Conservation (phyloP, 1,140 invertebrate genomes). For the Brachionus koreanus region DNA sequence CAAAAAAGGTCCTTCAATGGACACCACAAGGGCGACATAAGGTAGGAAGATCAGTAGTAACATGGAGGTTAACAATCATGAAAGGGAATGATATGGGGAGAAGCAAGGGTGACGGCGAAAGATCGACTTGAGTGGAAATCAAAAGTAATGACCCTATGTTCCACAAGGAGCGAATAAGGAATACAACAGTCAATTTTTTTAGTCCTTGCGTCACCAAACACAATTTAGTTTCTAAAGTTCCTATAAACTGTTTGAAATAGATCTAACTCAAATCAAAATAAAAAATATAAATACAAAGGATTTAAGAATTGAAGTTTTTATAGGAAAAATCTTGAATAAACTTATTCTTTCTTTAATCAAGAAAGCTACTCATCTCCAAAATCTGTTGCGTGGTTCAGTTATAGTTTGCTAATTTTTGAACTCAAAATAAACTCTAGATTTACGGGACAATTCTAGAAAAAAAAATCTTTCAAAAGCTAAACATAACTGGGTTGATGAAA, state of each 20-base stretch:
- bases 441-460: not conserved
- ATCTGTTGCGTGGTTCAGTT: not conserved
- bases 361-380: not conserved
- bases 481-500: not conserved
- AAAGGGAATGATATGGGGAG: too few species aligned
- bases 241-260: not conserved
- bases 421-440: not conserved
- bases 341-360: not conserved
- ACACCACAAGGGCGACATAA: too few species aligned
- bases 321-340: not conserved
- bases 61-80: too few species aligned
- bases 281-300: not conserved
- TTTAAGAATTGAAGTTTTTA: not conserved
- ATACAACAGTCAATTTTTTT: not conserved
- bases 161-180: too few species aligned
- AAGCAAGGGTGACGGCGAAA: too few species aligned
- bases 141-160: too few species aligned
- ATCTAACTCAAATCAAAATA: not conserved
- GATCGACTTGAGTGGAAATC: too few species aligned
- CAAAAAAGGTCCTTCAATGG: too few species aligned
- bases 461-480: not conserved
- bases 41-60: too few species aligned
- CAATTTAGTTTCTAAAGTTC: not conserved
- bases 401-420: not conserved
- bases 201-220: not conserved